Percentiles rank a stretch among this genome's conserved stretches.
phyloP scores from a whole-genome alignment of 2,797 vertebrate genomes.

The Loriculus beryllinus region DNA sequence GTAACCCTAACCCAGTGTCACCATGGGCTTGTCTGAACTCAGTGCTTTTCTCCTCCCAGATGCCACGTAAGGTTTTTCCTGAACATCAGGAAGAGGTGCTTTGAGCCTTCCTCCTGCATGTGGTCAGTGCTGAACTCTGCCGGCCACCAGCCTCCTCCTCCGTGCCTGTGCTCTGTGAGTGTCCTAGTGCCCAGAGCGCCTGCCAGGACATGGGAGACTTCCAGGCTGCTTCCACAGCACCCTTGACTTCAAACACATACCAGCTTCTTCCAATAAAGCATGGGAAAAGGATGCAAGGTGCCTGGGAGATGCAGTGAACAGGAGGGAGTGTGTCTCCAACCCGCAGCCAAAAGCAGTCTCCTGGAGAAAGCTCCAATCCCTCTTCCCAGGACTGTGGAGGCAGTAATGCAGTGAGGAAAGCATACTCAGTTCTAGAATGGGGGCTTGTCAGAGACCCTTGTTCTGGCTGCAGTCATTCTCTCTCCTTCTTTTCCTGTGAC shows the following conservation, averaged over 20 bases:
- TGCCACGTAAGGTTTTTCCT: background rate
- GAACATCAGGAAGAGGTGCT: background rate
- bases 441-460: background rate
- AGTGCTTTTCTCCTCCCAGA: background rate
- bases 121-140: background rate
- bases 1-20: background rate
- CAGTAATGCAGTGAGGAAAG: background rate
- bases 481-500: constrained; percentile 24
- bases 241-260: background rate
- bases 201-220: background rate
- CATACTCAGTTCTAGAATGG: background rate
- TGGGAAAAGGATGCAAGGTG: background rate
- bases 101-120: fast-evolving
- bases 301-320: background rate
- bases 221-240: background rate
- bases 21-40: background rate
- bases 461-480: constrained; percentile 9
- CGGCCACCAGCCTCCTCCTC: background rate
- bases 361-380: background rate
- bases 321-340: background rate
- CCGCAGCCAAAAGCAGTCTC: background rate
- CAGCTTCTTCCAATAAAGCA: background rate
- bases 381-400: background rate
- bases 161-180: background rate
- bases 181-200: background rate